A percentile compares a stretch with the other conserved stretches of the same genome.
Evolutionary conservation across 2,888 invertebrate genomes (phyloP).

Genomic region (Polyommatus icarus): DNA sequence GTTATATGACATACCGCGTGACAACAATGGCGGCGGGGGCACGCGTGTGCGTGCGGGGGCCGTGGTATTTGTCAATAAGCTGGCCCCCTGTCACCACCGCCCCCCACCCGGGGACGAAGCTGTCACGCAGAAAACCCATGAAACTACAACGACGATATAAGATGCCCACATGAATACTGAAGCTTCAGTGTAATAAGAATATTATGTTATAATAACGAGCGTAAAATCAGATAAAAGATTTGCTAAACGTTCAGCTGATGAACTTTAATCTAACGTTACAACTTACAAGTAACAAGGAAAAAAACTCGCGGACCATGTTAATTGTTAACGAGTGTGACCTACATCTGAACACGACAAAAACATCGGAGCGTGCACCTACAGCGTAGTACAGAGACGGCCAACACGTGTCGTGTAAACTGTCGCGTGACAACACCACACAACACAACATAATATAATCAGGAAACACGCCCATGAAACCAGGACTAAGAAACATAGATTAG

Average conservation of each 20-base stretch:
- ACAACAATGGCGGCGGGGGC: constrained; percentile 30
- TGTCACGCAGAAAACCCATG: neutral
- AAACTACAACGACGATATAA: neutral
- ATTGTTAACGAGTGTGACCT: neutral
- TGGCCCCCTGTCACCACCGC: constrained; percentile 37
- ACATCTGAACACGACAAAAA: neutral
- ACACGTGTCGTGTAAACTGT: neutral
- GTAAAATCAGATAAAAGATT: neutral
- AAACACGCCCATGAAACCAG: neutral
- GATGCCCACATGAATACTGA: neutral
- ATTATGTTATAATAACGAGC: neutral
- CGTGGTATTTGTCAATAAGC: constrained; percentile 49
- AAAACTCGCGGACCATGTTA: neutral
- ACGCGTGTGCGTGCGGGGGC: constrained; percentile 2
- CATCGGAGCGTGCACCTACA: neutral
- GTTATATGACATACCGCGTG: constrained; percentile 6
- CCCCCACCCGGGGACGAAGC: constrained; percentile 30
- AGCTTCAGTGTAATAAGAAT: neutral
- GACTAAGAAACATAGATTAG: neutral
- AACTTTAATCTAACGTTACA: constrained; percentile 1
- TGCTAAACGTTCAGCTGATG: neutral
- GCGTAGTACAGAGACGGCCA: neutral
- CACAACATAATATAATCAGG: neutral
- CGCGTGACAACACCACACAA: constrained; percentile 5
- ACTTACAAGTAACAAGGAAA: neutral